Base-by-base conservation (phyloP, 2,888 invertebrate genomes). In the Mamestra brassicae region DNA sequence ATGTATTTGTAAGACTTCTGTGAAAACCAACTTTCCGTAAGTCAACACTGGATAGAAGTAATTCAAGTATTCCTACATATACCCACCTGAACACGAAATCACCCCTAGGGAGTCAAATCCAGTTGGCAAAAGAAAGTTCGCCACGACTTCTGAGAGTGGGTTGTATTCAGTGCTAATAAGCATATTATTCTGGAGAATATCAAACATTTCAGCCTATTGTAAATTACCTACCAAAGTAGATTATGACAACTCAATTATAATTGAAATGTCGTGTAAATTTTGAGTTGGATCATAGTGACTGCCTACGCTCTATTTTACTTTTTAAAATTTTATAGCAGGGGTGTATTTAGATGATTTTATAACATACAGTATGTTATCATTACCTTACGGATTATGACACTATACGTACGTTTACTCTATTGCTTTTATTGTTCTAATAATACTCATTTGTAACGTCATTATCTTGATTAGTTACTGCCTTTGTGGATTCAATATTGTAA, bases 71-170 rank as follows among this genome's bases (percentile, higher is more conserved):
- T 4, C n/a, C 1, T 26, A 55, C 11, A 55, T 67, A 45, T 67
- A 34, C 38, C 17, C 58, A 10, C 76, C 47, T 62, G 54, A 47
- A 62, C 17, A 58, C 13, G 60, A 66, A 52, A 62, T 70, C 38
- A 50, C 57, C 42, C 26, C 54, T 55, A 63, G 71, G 57, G 70
- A 77, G 42, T 50, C 15, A 60, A 71, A 67, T 64, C 54, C 47
- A 58, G 57, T 64, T 52, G 55, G 54, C 15, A 54, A 76, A 26
- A 77, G 83, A 77, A 66, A 71, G 42, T 66, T 80, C 11, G 50
- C n/a, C 42, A 63, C 47, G 36, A 71, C 26, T 63, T 57, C 38
- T 45, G 42, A 58, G 61, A 61, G 55, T 70, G 42, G 62, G 54
- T 57, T 57, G 34, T 26, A 57, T 69, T 55, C 34, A 57, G n/a